A percentile compares a stretch with the other conserved stretches of the same genome.
Conservation (phyloP, 2,797 vertebrate genomes). For the Centropyge bicolor region DNA sequence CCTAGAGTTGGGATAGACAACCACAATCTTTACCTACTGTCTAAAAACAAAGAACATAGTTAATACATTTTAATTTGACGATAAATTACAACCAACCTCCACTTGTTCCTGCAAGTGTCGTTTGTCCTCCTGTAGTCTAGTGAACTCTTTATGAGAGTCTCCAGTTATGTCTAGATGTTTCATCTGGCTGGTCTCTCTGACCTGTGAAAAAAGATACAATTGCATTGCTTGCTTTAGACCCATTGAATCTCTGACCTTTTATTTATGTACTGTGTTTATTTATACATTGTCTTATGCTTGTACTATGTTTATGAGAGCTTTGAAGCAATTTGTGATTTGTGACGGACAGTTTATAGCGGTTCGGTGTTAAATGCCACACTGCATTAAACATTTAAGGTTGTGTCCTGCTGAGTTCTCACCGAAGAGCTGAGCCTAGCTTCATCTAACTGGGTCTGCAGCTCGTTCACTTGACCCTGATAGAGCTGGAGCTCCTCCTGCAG, state of each 20-base stretch:
- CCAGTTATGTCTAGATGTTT: slow-evolving; percentile 68
- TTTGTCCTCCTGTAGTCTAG: slow-evolving; percentile 86
- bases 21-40: not conserved
- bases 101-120: slow-evolving; percentile 85
- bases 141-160: slow-evolving; percentile 83
- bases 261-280: slow-evolving; percentile 1
- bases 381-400: not conserved
- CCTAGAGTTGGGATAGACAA: slow-evolving; percentile 70
- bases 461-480: slow-evolving; percentile 75
- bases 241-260: not conserved
- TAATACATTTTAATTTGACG: not conserved
- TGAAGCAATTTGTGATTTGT: not conserved
- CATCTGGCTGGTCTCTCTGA: slow-evolving; percentile 74
- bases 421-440: slow-evolving; percentile 79
- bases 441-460: slow-evolving; percentile 82
- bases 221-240: not conserved
- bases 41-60: not conserved
- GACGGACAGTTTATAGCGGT: not conserved
- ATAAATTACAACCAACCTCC: slow-evolving; percentile 82
- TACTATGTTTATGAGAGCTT: not conserved
- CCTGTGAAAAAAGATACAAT: slow-evolving; percentile 71
- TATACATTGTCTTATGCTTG: not conserved
- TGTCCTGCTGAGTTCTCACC: slow-evolving; percentile 72
- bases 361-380: not conserved
- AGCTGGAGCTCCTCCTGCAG: slow-evolving; percentile 87